A percentile compares a stretch with the other conserved stretches of the same genome.
These are phyloP conservation scores for Patella ulyssiponensis DNA, from an alignment of 2,888 invertebrate species.

Conservation along the genomic window DNA sequence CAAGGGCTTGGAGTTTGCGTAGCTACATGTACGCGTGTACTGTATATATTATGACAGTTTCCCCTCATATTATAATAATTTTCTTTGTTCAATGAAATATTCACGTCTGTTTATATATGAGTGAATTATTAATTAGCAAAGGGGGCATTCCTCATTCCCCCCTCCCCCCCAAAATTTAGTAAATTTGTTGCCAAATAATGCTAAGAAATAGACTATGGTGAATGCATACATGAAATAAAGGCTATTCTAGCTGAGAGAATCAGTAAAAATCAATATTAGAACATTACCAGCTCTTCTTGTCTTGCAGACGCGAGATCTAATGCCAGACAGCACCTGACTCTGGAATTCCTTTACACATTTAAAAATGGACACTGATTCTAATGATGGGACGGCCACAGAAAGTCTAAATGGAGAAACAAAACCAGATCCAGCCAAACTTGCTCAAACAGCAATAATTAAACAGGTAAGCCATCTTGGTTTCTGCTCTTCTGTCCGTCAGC, in stretches of 20 bases:
- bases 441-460: slow-evolving; percentile 71
- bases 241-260: slow-evolving; percentile 8
- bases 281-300: slow-evolving; percentile 1
- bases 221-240: not conserved
- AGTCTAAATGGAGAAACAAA: slow-evolving; percentile 68
- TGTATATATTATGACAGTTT: slow-evolving; percentile 39
- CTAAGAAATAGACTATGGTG: too few species aligned
- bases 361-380: slow-evolving; percentile 66
- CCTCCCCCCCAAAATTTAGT: too few species aligned
- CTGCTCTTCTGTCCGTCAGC: not conserved
- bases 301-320: slow-evolving; percentile 19
- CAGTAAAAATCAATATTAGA: slow-evolving; percentile 9
- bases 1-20: slow-evolving; percentile 17
- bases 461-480: slow-evolving; percentile 55
- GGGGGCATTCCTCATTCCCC: slow-evolving; percentile 16
- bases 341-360: slow-evolving; percentile 24
- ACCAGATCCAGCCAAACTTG: slow-evolving; percentile 68
- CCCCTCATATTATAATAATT: slow-evolving; percentile 38
- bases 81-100: slow-evolving; percentile 42
- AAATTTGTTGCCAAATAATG: too few species aligned
- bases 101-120: slow-evolving; percentile 32
- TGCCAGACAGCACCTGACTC: slow-evolving; percentile 15
- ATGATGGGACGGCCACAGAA: slow-evolving; percentile 62
- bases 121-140: slow-evolving; percentile 29
- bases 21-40: slow-evolving; percentile 21